phyloP scores from a whole-genome alignment of 1,140 invertebrate genomes.

The Anadara kagoshimensis region DNA sequence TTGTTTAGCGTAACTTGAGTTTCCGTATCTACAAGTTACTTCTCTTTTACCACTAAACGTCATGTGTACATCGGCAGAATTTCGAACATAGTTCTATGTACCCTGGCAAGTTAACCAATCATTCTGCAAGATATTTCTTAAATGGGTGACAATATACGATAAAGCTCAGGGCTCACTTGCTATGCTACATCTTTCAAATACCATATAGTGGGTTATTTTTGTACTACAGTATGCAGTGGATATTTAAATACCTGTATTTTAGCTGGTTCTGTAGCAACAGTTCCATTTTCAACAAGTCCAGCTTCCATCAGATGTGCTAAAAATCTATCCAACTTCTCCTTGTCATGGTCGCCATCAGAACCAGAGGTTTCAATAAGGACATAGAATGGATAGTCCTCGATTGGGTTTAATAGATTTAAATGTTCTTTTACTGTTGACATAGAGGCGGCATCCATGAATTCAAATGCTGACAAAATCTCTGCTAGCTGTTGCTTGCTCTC shows the following conservation, averaged over 20 bases:
- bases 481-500: conserved; percentile 84
- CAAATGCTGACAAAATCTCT: conserved; percentile 95
- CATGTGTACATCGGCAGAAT: too few relatives aligned
- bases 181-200: too few relatives aligned
- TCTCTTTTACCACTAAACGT: too few relatives aligned
- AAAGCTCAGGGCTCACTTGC: too few relatives aligned
- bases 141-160: too few relatives aligned
- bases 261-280: conserved; percentile 84
- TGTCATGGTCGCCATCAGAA: conserved; percentile 86
- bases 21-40: too few relatives aligned
- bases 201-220: too few relatives aligned
- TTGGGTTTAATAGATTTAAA: conserved; percentile 78
- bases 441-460: conserved; percentile 89
- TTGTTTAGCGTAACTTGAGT: too few relatives aligned
- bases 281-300: conserved; percentile 87
- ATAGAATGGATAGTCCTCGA: conserved; percentile 84
- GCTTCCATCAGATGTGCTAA: conserved; percentile 83
- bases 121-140: too few relatives aligned
- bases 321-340: conserved; percentile 89
- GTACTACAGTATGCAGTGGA: too few relatives aligned
- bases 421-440: conserved; percentile 79
- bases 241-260: conserved; percentile 81
- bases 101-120: too few relatives aligned
- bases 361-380: conserved; percentile 93
- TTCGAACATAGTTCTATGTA: too few relatives aligned